Evolutionary conservation across 2,888 invertebrate species (phyloP).

Genomic region (Diaphora mendica): DNA sequence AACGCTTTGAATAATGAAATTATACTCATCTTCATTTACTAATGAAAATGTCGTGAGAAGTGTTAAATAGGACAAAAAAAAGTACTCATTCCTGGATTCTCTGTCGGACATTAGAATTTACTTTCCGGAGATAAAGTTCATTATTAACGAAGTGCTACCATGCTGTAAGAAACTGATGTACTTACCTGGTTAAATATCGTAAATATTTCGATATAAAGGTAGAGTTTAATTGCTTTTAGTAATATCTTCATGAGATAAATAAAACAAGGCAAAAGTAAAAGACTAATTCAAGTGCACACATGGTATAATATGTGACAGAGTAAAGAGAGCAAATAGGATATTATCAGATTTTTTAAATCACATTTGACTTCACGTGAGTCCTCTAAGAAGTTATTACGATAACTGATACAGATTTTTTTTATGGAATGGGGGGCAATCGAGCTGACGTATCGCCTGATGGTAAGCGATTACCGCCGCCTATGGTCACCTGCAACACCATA

Average conservation of each 20-base stretch:
- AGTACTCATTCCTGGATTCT: neutral
- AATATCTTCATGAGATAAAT: too few species aligned
- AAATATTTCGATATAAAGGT: neutral
- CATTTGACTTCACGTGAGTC: too few species aligned
- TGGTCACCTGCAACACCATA: too few species aligned
- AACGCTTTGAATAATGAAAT: constrained; percentile 27
- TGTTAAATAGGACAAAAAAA: constrained; percentile 2
- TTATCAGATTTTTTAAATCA: neutral
- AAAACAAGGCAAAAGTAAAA: neutral
- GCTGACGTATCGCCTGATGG: too few species aligned
- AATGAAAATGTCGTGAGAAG: constrained; percentile 23
- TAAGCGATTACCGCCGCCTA: too few species aligned
- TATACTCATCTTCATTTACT: constrained; percentile 27
- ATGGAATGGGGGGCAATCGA: too few species aligned
- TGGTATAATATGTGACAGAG: neutral
- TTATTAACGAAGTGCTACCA: neutral
- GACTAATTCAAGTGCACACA: neutral
- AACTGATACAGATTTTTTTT: neutral
- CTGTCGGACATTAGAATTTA: neutral
- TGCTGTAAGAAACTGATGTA: neutral
- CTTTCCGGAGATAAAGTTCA: neutral
- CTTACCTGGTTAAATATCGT: neutral
- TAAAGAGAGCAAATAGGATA: neutral
- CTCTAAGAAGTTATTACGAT: neutral
- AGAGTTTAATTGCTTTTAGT: neutral